phyloP scores from a whole-genome alignment of 1,140 invertebrate species.

The Dreissena polymorpha region DNA sequence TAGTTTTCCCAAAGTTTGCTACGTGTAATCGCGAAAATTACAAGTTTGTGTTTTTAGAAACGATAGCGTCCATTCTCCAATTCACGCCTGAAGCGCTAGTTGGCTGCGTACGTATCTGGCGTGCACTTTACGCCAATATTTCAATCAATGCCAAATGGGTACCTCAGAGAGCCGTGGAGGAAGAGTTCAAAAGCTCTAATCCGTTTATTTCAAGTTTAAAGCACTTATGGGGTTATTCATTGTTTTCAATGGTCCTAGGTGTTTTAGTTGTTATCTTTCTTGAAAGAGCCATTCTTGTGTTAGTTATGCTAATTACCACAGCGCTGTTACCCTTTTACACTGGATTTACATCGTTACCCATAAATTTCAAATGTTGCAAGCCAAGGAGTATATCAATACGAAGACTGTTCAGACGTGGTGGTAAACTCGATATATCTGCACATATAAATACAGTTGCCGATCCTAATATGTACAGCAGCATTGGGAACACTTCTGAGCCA shows the following conservation, averaged over 20 bases:
- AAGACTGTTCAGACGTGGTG: constrained; percentile 1
- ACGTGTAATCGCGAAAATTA: constrained; percentile 70
- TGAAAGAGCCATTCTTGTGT: constrained; percentile 52
- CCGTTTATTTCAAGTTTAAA: constrained; percentile 72
- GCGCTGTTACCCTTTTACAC: constrained; percentile 66
- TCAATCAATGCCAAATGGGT: constrained; percentile 68
- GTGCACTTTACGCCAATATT: constrained; percentile 69
- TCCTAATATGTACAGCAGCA: constrained; percentile 36
- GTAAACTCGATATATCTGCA: constrained; percentile 1
- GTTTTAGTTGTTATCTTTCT: constrained; percentile 59
- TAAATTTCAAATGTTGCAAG: constrained; percentile 55
- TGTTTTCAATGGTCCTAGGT: constrained; percentile 59
- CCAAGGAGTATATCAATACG: constrained; percentile 10
- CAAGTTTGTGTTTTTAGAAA: constrained; percentile 68
- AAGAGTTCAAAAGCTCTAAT: constrained; percentile 70
- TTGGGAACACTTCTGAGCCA: constrained; percentile 18
- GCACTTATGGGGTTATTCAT: constrained; percentile 70
- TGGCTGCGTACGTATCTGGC: constrained; percentile 67
- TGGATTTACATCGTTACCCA: constrained; percentile 69
- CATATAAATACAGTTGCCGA: constrained; percentile 17
- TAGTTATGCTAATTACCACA: constrained; percentile 66
- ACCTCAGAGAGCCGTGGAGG: constrained; percentile 72
- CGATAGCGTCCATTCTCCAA: constrained; percentile 73
- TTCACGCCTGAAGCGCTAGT: constrained; percentile 75
- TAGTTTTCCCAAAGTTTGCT: constrained; percentile 73